Conservation (phyloP, 2,113 vertebrate genomes). For the Porphyrio hochstetteri region DNA sequence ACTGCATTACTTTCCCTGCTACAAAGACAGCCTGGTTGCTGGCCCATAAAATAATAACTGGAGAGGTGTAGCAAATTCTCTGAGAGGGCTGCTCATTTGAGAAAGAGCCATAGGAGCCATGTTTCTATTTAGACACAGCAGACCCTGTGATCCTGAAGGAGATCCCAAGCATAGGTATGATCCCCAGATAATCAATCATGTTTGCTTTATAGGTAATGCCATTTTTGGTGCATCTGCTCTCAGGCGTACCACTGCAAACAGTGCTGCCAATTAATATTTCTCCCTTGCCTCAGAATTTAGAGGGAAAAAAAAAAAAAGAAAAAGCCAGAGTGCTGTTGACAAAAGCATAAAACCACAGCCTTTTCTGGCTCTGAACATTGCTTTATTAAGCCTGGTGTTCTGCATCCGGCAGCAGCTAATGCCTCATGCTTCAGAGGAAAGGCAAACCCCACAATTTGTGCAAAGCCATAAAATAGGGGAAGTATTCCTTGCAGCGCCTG, state of each 20-base stretch:
- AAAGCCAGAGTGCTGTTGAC: not conserved
- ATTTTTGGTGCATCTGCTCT: not conserved
- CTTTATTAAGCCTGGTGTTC: constrained; percentile 12
- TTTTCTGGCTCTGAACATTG: not conserved
- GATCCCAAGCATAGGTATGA: not conserved
- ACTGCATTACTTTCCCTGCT: not conserved
- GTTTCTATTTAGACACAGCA: not conserved
- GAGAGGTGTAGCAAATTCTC: not conserved
- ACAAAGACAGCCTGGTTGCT: not conserved
- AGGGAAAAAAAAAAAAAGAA: not conserved
- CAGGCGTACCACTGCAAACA: not conserved
- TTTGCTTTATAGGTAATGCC: not conserved
- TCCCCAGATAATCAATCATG: not conserved
- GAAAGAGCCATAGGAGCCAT: not conserved
- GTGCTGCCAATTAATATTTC: not conserved
- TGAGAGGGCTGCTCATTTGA: not conserved
- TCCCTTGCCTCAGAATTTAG: not conserved
- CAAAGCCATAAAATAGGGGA: constrained; percentile 30
- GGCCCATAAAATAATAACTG: constrained; percentile 1
- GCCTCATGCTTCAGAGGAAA: constrained; percentile 17
- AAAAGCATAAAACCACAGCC: not conserved
- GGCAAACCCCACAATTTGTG: constrained; percentile 32
- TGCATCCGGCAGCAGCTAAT: constrained; percentile 25
- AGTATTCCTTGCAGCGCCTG: constrained; percentile 19
- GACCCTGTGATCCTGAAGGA: not conserved